Evolutionary conservation across 2,113 vertebrate genomes (phyloP).

Genomic region (Edolisoma coerulescens): DNA sequence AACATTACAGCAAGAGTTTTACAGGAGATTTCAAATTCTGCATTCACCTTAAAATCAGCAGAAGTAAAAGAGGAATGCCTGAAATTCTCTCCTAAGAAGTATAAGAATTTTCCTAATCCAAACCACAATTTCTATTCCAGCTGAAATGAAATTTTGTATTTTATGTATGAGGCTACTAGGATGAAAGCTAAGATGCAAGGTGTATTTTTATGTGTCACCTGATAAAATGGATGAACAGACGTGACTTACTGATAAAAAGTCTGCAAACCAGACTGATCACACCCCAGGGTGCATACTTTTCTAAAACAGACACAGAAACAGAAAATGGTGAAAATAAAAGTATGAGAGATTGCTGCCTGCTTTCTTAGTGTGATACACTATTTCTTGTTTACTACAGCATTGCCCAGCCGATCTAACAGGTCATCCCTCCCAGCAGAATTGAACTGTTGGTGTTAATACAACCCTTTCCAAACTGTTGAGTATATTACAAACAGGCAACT

Average conservation of each 20-base stretch:
- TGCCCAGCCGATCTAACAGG: not conserved
- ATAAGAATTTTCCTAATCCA: not conserved
- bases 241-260: not conserved
- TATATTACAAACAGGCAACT: not conserved
- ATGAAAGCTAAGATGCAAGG: not conserved
- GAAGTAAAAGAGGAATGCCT: not conserved
- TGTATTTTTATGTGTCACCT: not conserved
- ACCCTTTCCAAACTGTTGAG: accelerated
- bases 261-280: not conserved
- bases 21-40: not conserved
- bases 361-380: not conserved
- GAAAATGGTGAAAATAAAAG: not conserved
- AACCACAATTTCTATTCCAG: not conserved
- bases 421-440: not conserved
- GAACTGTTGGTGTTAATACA: not conserved
- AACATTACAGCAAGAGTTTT: not conserved
- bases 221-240: not conserved
- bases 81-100: not conserved
- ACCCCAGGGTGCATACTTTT: not conserved
- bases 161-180: not conserved
- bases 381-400: not conserved
- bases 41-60: not conserved
- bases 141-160: not conserved
- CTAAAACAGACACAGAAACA: not conserved
- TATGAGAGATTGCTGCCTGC: not conserved